Evolutionary conservation across 2,888 invertebrate genomes (phyloP), one percentile per base, ranked within the genome.

Genomic region (Drosophila affinis): DNA sequence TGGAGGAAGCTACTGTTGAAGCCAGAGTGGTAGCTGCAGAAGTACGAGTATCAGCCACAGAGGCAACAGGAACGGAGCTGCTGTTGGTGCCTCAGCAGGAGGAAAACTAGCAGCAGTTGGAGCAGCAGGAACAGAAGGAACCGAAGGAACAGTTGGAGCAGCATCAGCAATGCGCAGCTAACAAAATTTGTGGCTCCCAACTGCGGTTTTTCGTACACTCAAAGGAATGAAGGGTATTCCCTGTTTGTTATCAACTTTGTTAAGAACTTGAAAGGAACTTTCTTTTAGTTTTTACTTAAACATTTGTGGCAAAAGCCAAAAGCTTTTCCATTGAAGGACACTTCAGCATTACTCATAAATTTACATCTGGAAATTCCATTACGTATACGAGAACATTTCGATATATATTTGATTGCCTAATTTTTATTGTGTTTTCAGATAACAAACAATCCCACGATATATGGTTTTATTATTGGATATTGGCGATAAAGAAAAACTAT

Each of bases 151-250:
- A 73, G 45, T 62, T 48, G 24, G 21, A 47, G 63, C 56, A 46
- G 52, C 64, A 57, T 54, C 55, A 55, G 59, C 75, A 75, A 72
- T 62, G 75, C 75, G 72, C 62, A 73, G 58, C 60, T 21, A 60
- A 69, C 65, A 74, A 67, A 71, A 62, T 87, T 74, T 84, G 81
- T 55, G 73, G 73, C 52, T 53, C 14, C n/a, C 49, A 54, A 73
- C 62, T 70, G 77, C 58, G 76, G 81, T 76, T 65, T 18, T 61
- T 54, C 9, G 57, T 70, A 69, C 74, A 60, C 77, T 27, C 18
- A 64, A 62, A 39, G 14, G 45, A 29, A 5, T 10, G 3, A 17
- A 46, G 27, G 46, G 69, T 68, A 51, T 27, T 27, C 10, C 14
- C 3, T 1, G n/a, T 9, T 6, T 14, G 7, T 29, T 32, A 53